A percentile compares a stretch with the other conserved stretches of the same genome.
Evolutionary conservation across 2,888 invertebrate species (phyloP).

Genomic region (Tortrix viridana): DNA sequence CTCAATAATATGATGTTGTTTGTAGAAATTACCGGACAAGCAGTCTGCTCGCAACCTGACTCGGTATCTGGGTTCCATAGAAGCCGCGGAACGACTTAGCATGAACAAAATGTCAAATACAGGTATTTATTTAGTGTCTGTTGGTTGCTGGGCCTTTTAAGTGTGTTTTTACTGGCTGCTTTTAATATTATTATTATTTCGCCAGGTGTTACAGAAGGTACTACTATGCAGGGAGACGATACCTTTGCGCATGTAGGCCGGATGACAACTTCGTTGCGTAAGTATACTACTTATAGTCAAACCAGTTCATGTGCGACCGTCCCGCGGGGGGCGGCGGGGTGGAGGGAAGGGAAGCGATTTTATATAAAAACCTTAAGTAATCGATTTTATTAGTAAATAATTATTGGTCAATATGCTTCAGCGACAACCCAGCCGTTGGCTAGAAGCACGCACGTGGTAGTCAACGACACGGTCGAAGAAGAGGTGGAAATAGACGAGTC

Average conservation of each 20-base stretch:
- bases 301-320: no score
- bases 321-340: no score
- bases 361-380: no score
- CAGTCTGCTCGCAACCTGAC: slow-evolving; percentile 74
- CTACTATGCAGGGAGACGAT: slow-evolving; percentile 65
- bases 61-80: slow-evolving; percentile 72
- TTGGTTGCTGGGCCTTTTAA: no score
- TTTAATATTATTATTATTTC: slow-evolving; percentile 29
- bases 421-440: slow-evolving; percentile 70
- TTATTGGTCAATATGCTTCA: not conserved
- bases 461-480: slow-evolving; percentile 74
- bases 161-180: not conserved
- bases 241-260: slow-evolving; percentile 62
- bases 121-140: slow-evolving; percentile 50
- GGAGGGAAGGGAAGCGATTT: no score
- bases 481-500: slow-evolving; percentile 74
- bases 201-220: slow-evolving; percentile 64
- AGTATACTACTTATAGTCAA: slow-evolving; percentile 45
- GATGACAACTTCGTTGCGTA: slow-evolving; percentile 68
- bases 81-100: slow-evolving; percentile 67
- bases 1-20: slow-evolving; percentile 35
- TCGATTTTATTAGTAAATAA: no score
- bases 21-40: slow-evolving; percentile 77
- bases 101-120: slow-evolving; percentile 71
- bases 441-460: slow-evolving; percentile 73